Conservation (phyloP, 2,888 invertebrate genomes). For the Drosophila fulvimacula region DNA sequence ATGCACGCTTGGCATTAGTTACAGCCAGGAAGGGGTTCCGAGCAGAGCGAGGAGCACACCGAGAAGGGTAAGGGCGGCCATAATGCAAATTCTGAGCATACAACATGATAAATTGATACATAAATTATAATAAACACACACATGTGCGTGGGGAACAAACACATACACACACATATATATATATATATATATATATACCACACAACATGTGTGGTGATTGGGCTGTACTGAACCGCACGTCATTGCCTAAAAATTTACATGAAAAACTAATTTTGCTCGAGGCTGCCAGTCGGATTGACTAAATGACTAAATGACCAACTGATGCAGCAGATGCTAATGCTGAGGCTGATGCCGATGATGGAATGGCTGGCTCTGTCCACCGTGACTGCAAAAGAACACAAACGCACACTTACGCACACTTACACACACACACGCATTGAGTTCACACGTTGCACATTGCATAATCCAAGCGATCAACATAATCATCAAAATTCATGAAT, state of each 20-base stretch:
- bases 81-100: slow-evolving; percentile 34
- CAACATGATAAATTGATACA: slow-evolving; percentile 77
- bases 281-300: slow-evolving; percentile 30
- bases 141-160: slow-evolving; percentile 32
- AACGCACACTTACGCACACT: background rate
- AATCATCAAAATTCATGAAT: slow-evolving; percentile 77
- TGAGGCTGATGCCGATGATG: slow-evolving; percentile 46
- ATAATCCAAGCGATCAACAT: slow-evolving; percentile 70
- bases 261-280: slow-evolving; percentile 73
- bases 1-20: slow-evolving; percentile 59
- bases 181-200: slow-evolving; percentile 6
- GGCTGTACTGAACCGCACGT: slow-evolving; percentile 46
- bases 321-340: slow-evolving; percentile 52
- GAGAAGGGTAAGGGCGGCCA: slow-evolving; percentile 4
- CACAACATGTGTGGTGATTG: background rate
- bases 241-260: slow-evolving; percentile 74
- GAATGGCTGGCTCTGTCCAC: slow-evolving; percentile 37
- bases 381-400: background rate
- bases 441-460: slow-evolving; percentile 69
- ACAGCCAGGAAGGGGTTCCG: slow-evolving; percentile 16
- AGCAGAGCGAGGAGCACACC: background rate
- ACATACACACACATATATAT: slow-evolving; percentile 2
- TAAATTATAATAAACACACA: slow-evolving; percentile 75
- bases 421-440: slow-evolving; percentile 48
- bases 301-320: slow-evolving; percentile 54